Evolutionary conservation across 2,797 vertebrate genomes (phyloP).

Genomic region (Acrocephalus scirpaceus): DNA sequence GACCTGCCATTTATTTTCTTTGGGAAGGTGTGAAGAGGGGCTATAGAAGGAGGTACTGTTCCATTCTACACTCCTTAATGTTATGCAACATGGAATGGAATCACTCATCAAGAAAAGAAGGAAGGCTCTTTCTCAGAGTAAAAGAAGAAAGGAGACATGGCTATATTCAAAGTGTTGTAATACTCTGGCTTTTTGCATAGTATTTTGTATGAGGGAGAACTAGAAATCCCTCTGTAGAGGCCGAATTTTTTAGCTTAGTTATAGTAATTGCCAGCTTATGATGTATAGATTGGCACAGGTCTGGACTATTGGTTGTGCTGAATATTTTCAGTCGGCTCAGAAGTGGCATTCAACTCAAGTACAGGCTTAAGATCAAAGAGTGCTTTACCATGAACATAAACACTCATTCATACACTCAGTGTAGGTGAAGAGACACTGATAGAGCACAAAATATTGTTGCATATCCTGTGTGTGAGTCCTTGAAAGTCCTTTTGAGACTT

Average conservation of each 20-base stretch:
- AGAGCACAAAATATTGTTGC: neutral
- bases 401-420: neutral
- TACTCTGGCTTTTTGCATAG: neutral
- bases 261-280: neutral
- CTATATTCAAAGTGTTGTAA: neutral
- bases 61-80: conserved; percentile 38
- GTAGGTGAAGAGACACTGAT: neutral
- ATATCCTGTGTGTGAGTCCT: neutral
- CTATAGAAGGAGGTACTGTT: conserved; percentile 6
- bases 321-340: neutral
- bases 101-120: conserved; percentile 34
- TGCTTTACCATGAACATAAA: neutral
- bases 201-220: neutral
- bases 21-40: conserved; percentile 19
- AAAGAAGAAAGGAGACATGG: neutral
- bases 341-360: neutral
- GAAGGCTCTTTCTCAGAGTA: neutral
- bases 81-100: neutral
- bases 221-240: neutral
- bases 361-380: neutral
- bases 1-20: conserved; percentile 70
- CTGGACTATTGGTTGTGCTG: neutral
- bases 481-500: neutral
- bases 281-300: neutral
- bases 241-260: neutral